Evolutionary conservation across 92 coral and sea anemone species (phyloP), one percentile per base, ranked within the genome.

Genomic region (Porites evermanni): DNA sequence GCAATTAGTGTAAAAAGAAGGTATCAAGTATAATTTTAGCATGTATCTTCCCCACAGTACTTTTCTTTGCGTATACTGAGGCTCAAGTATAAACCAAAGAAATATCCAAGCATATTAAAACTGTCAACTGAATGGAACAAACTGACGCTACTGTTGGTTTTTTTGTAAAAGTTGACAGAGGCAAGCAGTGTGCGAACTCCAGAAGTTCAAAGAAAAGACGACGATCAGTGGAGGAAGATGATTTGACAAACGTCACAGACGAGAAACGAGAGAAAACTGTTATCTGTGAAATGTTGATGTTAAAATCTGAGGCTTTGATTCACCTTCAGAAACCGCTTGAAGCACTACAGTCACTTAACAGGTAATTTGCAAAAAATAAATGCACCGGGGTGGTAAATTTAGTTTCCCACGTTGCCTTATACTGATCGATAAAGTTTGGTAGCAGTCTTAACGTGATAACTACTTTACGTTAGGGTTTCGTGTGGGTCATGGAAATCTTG

Each of bases 331-430:
- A 65, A 72, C 90, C 94, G 24, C 53, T 95, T 59, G 86, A 88
- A 70, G 95, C 98, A 20, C 64, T 88, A 19, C 92, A 86, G 56
- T 88, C 86, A 14, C 86, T 93, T 6, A 91, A 91, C 73, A 93
- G 92, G 98, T 95, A 64, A 21, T 69, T n/a, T 80, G 63, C 26
- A 16, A 14, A 52, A 16, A 17, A 50, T 6, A 0, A 38, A 38
- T 38, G 47, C 47, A 38, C 47, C 6, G 47, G 47, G 1, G 4
- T 38, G 6, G 47, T 38, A 38, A 38, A 4, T 38, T 4, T 5
- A 4, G 5, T 38, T 38, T 38, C 1, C 47, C 47, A 38, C 6
- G 6, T 38, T 38, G 47, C 7, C 47, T 29, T 2, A 29, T 29
- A 29, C 32, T 38, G 47, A 4, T 38, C 47, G 47, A 38, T 38